phyloP scores from a whole-genome alignment of 2,888 invertebrate genomes.

The Thymelicus lineola region DNA sequence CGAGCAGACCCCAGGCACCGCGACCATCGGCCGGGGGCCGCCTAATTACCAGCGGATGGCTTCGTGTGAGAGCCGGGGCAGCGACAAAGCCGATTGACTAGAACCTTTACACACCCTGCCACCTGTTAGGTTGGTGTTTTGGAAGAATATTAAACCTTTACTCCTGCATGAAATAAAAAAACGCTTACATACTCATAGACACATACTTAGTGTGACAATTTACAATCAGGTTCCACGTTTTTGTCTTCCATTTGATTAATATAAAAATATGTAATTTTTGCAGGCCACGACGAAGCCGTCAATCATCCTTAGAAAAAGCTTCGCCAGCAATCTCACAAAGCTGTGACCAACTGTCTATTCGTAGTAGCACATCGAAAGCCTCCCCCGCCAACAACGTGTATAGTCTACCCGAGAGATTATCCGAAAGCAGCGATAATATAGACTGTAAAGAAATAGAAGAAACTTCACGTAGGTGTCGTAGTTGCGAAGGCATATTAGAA shows the following conservation, averaged over 20 bases:
- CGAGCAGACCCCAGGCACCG: conserved; percentile 90
- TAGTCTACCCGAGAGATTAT: conserved; percentile 75
- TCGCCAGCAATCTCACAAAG: conserved; percentile 70
- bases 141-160: neutral
- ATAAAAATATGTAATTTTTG: conserved; percentile 41
- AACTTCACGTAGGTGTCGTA: conserved; percentile 80
- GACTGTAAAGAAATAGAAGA: conserved; percentile 66
- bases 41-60: conserved; percentile 94
- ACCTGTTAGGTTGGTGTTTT: conserved; percentile 67
- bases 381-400: conserved; percentile 76
- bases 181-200: too few relatives aligned
- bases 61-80: conserved; percentile 92
- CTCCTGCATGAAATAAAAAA: too few relatives aligned
- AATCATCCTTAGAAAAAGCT: conserved; percentile 73
- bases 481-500: conserved; percentile 87
- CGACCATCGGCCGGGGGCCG: conserved; percentile 87
- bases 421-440: conserved; percentile 71
- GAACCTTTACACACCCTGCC: conserved; percentile 87
- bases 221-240: too few relatives aligned
- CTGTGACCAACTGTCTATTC: conserved; percentile 75
- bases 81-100: conserved; percentile 94
- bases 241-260: too few relatives aligned
- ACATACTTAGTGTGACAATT: too few relatives aligned
- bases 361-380: conserved; percentile 71
- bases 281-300: conserved; percentile 80